Base-by-base conservation (phyloP, 2,113 vertebrate species). In the Dromiciops gliroides region DNA sequence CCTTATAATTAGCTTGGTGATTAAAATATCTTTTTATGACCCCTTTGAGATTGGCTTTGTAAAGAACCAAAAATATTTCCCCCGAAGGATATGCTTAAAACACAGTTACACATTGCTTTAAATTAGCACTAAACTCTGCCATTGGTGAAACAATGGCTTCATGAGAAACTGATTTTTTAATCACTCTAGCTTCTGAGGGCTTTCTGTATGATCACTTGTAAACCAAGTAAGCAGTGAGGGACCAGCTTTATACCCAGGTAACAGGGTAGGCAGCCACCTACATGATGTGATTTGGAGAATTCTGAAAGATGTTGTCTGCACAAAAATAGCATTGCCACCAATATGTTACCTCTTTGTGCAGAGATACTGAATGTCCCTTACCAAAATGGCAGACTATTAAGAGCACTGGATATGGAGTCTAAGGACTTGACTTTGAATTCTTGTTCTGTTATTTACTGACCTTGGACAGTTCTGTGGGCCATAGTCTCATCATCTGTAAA, bases 1-100 rank as follows among this genome's bases (percentile, higher is more conserved):
- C 96, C 97, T 97, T 97, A 94, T 97, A 98, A 98, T 97, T 97
- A 97, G 98, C 96, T 95, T 49, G 97, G 97, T 97, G 97, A 97
- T 98, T 97, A 96, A 97, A 97, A 97, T 98, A 97, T 96, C 95
- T 97, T 97, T 83, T 97, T 97, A 98, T 89, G 50, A 93, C 92
- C 92, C 97, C 96, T 93, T 92, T 88, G 97, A 96, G 97, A 97
- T 95, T 97, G 97, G 94, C 96, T 97, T 97, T 97, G 92, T 97
- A 97, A 96, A 97, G 96, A 94, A 97, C 94, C 93, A 75, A 50
- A 48, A 90, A 97, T 96, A 96, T 96, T 97, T 97, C 44, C 67
- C 95, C 97, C 95, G 97, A 98, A 98, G 95, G 96, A 94, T 97
- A 93, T 94, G 94, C 95, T 97, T 97, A 97, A 97, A 97, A 96